Percentiles rank a stretch among this genome's conserved stretches.
phyloP scores from a whole-genome alignment of 2,888 invertebrate genomes.

The Nycteola revayana region DNA sequence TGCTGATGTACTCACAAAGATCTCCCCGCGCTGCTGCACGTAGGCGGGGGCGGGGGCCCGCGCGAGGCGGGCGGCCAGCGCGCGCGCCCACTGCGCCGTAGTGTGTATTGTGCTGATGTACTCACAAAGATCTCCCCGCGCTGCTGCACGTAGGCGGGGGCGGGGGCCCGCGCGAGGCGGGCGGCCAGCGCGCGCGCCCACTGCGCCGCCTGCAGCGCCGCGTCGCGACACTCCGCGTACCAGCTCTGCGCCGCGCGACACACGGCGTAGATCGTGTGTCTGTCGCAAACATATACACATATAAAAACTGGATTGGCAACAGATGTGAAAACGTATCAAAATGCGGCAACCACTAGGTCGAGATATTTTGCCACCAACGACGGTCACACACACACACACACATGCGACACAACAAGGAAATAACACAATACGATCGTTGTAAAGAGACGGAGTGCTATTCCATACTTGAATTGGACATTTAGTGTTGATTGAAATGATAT shows the following conservation, averaged over 20 bases:
- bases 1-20: slow-evolving; percentile 7
- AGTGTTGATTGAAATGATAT: too few species aligned
- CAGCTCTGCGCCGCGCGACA: slow-evolving; percentile 91
- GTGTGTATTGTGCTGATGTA: slow-evolving; percentile 1
- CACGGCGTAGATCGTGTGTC: slow-evolving; percentile 69
- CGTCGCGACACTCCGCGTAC: slow-evolving; percentile 90
- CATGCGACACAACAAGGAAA: too few species aligned
- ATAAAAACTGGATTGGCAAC: too few species aligned
- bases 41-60: not conserved
- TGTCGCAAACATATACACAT: too few species aligned
- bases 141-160: slow-evolving; percentile 40
- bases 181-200: slow-evolving; percentile 88
- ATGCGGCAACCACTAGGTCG: too few species aligned
- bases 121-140: slow-evolving; percentile 51
- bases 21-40: not conserved
- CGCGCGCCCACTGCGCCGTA: not conserved
- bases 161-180: slow-evolving; percentile 48
- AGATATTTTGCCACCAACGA: too few species aligned
- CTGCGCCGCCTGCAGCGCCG: slow-evolving; percentile 89
- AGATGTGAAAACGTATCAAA: too few species aligned
- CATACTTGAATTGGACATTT: too few species aligned
- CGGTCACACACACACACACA: too few species aligned
- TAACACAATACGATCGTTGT: too few species aligned
- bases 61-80: not conserved
- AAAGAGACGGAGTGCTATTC: too few species aligned